A percentile compares a stretch with the other conserved stretches of the same genome.
Evolutionary conservation across 2,797 vertebrate species (phyloP).

Genomic region (Epinephelus coioides): DNA sequence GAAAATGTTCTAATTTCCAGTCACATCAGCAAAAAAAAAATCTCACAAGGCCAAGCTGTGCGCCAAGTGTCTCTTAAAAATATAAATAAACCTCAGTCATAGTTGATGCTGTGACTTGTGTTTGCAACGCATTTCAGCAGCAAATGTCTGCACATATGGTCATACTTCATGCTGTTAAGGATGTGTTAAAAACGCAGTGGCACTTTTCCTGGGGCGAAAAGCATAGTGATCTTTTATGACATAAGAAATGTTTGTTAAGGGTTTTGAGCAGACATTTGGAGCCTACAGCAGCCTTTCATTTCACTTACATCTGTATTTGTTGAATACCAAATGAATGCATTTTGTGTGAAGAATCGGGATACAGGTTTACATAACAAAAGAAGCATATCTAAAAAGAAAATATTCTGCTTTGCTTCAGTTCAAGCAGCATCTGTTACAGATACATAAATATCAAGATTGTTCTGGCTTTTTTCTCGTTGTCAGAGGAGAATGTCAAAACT

Average conservation of each 20-base stretch:
- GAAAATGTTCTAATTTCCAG: not conserved
- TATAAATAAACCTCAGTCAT: conserved; percentile 8
- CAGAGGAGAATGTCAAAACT: conserved; percentile 49
- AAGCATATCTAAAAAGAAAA: conserved; percentile 18
- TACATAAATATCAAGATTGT: conserved; percentile 36
- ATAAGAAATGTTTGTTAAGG: conserved; percentile 22
- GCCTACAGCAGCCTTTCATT: conserved; percentile 24
- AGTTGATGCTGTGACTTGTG: not conserved
- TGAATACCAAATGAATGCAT: conserved; percentile 21
- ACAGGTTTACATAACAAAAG: conserved; percentile 44
- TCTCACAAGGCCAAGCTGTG: conserved; percentile 3
- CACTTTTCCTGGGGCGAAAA: not conserved
- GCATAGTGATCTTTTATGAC: conserved; percentile 11
- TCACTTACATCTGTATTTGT: conserved; percentile 26
- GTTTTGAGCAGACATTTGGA: conserved; percentile 9
- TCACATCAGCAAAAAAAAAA: not conserved
- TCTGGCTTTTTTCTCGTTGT: conserved; percentile 34
- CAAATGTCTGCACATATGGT: conserved; percentile 30
- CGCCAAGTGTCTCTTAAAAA: not conserved
- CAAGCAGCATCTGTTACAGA: conserved; percentile 33
- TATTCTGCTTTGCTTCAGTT: conserved; percentile 32
- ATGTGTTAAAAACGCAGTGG: conserved; percentile 10
- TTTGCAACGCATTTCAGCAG: conserved; percentile 17
- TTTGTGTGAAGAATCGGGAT: conserved; percentile 16
- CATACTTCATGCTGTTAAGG: conserved; percentile 13